phyloP scores from a whole-genome alignment of 2,797 vertebrate species.

The Halcyon chelicuti region DNA sequence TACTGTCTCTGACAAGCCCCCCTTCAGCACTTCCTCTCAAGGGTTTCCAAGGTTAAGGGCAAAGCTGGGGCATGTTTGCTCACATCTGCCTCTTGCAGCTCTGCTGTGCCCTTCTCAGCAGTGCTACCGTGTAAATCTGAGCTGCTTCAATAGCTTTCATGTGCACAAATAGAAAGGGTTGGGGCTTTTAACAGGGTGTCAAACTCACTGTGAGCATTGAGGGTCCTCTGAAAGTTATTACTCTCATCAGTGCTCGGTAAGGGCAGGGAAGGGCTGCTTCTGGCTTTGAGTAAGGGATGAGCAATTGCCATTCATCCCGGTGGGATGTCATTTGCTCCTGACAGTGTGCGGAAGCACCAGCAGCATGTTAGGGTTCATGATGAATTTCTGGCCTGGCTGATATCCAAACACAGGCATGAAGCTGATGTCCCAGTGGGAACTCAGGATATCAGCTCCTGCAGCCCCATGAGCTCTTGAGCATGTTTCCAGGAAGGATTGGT shows the following conservation, averaged over 20 bases:
- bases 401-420: neutral
- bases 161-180: neutral
- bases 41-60: neutral
- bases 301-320: rapidly evolving
- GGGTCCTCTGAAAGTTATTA: neutral
- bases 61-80: neutral
- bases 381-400: neutral
- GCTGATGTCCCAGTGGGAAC: neutral
- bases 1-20: rapidly evolving
- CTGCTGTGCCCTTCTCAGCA: rapidly evolving
- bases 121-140: rapidly evolving
- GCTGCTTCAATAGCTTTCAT: rapidly evolving
- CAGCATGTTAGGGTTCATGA: neutral
- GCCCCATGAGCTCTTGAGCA: rapidly evolving
- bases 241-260: neutral
- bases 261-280: neutral
- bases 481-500: neutral
- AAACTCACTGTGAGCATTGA: neutral
- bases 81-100: neutral
- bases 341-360: neutral
- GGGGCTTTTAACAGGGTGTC: neutral
- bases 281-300: neutral
- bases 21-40: neutral
- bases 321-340: neutral
- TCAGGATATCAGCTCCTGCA: rapidly evolving